Evolutionary conservation across 2,113 vertebrate species (phyloP).

Genomic region (Ailurus styani): DNA sequence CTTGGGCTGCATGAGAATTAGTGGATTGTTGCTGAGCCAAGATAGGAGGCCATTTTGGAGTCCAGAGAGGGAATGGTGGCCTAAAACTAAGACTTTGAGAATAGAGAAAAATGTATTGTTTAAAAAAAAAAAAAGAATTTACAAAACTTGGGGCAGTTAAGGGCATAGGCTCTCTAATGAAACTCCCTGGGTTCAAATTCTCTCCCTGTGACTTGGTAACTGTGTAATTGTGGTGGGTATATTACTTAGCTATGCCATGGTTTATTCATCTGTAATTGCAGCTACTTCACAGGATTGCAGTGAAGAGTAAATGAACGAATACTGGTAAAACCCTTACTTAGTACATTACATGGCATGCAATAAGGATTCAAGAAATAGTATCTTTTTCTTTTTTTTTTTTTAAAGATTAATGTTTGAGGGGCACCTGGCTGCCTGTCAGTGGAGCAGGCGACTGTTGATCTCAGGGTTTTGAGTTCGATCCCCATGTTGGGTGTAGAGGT

Average conservation of each 20-base stretch:
- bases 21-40: neutral
- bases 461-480: neutral
- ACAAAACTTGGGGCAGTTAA: neutral
- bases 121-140: neutral
- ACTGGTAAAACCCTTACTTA: neutral
- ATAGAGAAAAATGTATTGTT: neutral
- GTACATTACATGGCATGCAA: neutral
- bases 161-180: neutral
- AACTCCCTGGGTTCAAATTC: neutral
- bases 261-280: neutral
- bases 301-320: conserved; percentile 2
- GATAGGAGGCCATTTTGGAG: neutral
- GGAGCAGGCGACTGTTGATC: neutral
- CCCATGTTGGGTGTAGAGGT: neutral
- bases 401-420: neutral
- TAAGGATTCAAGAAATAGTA: neutral
- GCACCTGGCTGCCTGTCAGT: neutral
- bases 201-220: neutral
- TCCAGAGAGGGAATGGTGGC: neutral
- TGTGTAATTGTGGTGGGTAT: neutral
- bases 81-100: neutral
- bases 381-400: neutral
- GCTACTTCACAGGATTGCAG: neutral
- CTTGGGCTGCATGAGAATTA: neutral
- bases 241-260: neutral